Conservation (phyloP, 2,113 vertebrate genomes). For the Aix galericulata region DNA sequence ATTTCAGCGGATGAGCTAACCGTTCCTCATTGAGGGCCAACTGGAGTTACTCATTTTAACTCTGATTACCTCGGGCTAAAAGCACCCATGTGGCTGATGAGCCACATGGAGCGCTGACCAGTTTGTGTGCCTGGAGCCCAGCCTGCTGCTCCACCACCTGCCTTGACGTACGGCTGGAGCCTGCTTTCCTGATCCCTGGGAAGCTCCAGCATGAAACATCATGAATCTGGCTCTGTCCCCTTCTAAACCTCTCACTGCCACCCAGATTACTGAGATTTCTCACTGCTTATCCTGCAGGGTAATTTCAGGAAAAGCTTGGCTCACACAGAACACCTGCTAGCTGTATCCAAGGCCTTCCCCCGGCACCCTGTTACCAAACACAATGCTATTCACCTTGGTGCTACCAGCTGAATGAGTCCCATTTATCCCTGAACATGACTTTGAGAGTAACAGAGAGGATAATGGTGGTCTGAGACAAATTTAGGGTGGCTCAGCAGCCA, state of each 20-base stretch:
- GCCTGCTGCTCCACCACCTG: accelerated
- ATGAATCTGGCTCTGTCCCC: neutral
- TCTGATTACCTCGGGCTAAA: neutral
- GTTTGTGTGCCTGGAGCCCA: neutral
- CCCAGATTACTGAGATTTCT: neutral
- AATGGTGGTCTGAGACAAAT: neutral
- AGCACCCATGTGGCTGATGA: neutral
- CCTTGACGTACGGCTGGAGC: neutral
- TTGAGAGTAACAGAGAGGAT: neutral
- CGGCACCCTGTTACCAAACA: neutral
- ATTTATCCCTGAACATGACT: neutral
- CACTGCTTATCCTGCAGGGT: accelerated
- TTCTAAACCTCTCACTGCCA: neutral
- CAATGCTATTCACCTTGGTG: neutral
- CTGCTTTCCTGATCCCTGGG: neutral
- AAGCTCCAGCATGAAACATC: neutral
- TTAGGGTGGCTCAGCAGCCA: neutral
- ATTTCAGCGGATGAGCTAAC: neutral
- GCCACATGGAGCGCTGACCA: neutral
- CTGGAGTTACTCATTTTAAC: neutral
- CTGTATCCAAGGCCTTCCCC: neutral
- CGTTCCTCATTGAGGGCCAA: neutral
- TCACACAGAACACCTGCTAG: neutral
- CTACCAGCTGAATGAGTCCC: neutral
- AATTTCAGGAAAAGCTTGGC: neutral